These are phyloP conservation scores for Ammodytes marinus DNA, from an alignment of 2,113 vertebrate species.

Conservation along the genomic window DNA sequence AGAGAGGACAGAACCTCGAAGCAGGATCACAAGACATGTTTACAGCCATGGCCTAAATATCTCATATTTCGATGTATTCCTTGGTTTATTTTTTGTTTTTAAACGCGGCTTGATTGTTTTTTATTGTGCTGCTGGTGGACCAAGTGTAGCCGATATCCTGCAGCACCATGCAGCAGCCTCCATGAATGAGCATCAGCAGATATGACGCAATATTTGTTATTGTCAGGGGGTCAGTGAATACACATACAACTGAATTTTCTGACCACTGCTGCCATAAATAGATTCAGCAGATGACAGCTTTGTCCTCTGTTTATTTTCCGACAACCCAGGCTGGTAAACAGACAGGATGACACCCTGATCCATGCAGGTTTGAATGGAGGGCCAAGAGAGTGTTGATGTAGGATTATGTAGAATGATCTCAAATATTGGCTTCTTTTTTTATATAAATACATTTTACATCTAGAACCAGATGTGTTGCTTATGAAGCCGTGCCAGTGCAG, in stretches of 20 bases:
- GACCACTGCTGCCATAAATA: conserved; percentile 49
- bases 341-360: conserved; percentile 34
- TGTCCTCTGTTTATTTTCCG: conserved; percentile 1
- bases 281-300: conserved; percentile 4
- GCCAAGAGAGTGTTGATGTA: conserved; percentile 2
- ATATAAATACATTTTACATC: neutral
- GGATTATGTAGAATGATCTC: conserved; percentile 21
- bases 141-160: neutral
- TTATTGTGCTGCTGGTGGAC: neutral
- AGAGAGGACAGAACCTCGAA: conserved; percentile 17
- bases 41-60: neutral
- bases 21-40: conserved; percentile 22
- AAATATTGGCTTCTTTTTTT: neutral
- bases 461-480: conserved; percentile 37
- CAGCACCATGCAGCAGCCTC: conserved; percentile 31
- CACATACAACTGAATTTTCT: neutral
- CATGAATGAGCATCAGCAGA: conserved; percentile 51
- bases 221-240: conserved; percentile 43
- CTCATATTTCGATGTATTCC: neutral
- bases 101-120: neutral
- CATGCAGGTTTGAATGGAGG: conserved; percentile 6
- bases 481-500: conserved; percentile 24
- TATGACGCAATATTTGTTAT: conserved; percentile 80
- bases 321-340: neutral
- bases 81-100: neutral